phyloP scores from a whole-genome alignment of 2,888 invertebrate species.

The Apamea monoglypha region DNA sequence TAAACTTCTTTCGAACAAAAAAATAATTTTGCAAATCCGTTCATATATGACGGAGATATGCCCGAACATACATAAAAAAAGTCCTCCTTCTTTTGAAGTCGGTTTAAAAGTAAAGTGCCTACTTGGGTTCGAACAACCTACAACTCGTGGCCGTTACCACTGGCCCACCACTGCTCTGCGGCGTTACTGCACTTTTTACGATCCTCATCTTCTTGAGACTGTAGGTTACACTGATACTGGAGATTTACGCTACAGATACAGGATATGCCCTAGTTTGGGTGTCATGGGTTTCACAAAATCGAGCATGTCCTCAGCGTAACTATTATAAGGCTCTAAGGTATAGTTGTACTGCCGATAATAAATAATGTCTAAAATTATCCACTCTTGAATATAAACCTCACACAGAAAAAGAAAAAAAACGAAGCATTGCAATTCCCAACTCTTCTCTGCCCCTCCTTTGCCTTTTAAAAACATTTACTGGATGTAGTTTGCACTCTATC shows the following conservation, averaged over 20 bases:
- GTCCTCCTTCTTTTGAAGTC: too few species aligned
- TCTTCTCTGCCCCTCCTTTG: too few species aligned
- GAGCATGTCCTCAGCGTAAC: background rate
- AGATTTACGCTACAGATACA: background rate
- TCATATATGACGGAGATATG: too few species aligned
- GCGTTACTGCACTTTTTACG: background rate
- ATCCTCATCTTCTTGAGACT: background rate
- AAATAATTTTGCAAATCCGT: too few species aligned
- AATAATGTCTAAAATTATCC: background rate
- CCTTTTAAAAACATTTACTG: background rate
- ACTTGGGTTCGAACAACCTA: too few species aligned
- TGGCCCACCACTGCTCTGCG: too few species aligned
- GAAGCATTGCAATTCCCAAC: background rate
- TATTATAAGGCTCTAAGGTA: background rate
- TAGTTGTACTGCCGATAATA: background rate
- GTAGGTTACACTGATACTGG: background rate
- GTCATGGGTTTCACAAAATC: background rate
- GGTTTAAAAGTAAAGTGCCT: too few species aligned
- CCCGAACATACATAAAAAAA: too few species aligned
- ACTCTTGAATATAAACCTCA: background rate
- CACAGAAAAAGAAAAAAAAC: background rate
- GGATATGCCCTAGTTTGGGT: background rate
- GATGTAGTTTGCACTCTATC: slow-evolving; percentile 1
- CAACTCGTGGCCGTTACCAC: too few species aligned
- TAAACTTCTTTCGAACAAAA: too few species aligned